Conservation (phyloP, 2,888 invertebrate species). For the Parasteatoda lunata region DNA sequence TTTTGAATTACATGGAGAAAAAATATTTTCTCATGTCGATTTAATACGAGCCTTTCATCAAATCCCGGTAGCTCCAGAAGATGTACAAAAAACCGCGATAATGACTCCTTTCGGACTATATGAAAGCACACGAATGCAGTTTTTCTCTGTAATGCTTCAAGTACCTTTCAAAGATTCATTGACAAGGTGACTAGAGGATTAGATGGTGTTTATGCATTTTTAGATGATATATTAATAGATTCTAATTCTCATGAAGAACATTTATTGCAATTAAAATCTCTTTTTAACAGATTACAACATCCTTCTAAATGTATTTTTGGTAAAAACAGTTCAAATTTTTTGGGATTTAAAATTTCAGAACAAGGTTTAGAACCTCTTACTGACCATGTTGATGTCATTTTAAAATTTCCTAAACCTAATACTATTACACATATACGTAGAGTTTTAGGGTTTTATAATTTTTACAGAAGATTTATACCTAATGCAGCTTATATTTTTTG, state of each 20-base stretch:
- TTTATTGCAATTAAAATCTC: slow-evolving; percentile 14
- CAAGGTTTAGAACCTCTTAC: background rate
- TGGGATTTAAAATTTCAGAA: slow-evolving; percentile 16
- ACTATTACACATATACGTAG: slow-evolving; percentile 24
- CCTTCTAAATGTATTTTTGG: slow-evolving; percentile 2
- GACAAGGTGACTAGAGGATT: slow-evolving; percentile 17
- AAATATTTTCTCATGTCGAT: too few relatives aligned
- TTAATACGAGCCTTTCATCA: too few relatives aligned
- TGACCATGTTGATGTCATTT: slow-evolving; percentile 37
- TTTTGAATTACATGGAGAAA: slow-evolving; percentile 7
- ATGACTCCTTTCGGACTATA: background rate
- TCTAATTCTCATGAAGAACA: slow-evolving; percentile 11
- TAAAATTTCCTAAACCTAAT: slow-evolving; percentile 35
- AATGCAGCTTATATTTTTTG: slow-evolving; percentile 21
- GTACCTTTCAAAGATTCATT: slow-evolving; percentile 12
- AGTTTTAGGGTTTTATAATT: slow-evolving; percentile 51
- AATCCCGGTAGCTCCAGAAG: background rate
- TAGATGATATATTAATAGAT: slow-evolving; percentile 38
- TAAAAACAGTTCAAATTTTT: background rate
- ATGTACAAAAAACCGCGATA: background rate
- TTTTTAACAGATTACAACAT: background rate
- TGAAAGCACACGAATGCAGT: slow-evolving; percentile 30
- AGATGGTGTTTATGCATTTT: slow-evolving; percentile 27
- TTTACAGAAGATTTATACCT: slow-evolving; percentile 55
- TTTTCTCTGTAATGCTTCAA: slow-evolving; percentile 13